Conservation (phyloP, 1,140 invertebrate genomes). For the Brachionus koreanus region DNA sequence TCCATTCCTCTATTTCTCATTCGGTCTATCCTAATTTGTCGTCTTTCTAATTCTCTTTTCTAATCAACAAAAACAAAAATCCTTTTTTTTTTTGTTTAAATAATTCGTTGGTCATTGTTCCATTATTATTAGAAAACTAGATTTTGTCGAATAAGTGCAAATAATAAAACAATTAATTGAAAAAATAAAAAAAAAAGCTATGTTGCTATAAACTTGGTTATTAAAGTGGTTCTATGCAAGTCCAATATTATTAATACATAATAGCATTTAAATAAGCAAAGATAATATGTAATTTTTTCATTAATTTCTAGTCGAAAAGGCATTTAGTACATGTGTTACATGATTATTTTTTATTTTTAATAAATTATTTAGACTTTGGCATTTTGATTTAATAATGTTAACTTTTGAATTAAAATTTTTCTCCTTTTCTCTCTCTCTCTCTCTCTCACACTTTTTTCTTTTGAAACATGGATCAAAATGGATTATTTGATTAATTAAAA, state of each 20-base stretch:
- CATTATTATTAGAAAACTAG: background rate
- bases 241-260: background rate
- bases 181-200: background rate
- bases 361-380: background rate
- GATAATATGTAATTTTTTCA: background rate
- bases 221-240: background rate
- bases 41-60: background rate
- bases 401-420: conserved; percentile 6
- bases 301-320: background rate
- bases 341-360: background rate
- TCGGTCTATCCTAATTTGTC: background rate
- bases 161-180: background rate
- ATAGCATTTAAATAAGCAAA: background rate
- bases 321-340: background rate
- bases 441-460: background rate
- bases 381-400: background rate
- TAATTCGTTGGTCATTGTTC: background rate
- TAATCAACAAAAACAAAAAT: background rate
- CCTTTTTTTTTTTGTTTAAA: background rate
- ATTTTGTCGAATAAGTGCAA: background rate
- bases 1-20: background rate
- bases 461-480: background rate
- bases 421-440: background rate
- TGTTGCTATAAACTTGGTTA: background rate
- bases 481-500: background rate